Conservation (phyloP, 64 coral and sea anemone genomes). For the Dendronephthya gigantea region DNA sequence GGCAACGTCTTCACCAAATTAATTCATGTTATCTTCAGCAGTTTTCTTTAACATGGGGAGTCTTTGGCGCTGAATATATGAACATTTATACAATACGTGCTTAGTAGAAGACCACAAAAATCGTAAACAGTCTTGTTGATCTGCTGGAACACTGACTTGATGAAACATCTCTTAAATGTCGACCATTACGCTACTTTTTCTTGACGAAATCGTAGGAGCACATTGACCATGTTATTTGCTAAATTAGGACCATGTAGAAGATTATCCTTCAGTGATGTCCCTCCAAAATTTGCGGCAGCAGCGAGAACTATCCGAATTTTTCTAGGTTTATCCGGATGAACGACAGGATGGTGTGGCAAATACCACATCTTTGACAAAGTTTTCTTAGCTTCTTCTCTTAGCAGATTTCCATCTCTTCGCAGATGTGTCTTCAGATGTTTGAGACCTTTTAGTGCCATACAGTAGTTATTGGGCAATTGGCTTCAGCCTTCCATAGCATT, state of each 20-base stretch:
- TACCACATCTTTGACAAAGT: neutral
- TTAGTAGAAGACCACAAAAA: neutral
- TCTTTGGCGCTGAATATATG: neutral
- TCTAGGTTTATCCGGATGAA: neutral
- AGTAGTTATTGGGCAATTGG: neutral
- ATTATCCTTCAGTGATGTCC: neutral
- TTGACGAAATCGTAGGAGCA: neutral
- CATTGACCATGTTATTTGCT: neutral
- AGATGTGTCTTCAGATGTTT: neutral
- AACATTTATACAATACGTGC: neutral
- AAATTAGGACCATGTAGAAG: neutral
- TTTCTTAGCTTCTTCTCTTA: neutral
- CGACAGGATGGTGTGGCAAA: neutral
- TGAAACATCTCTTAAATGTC: neutral
- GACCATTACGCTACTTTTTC: neutral
- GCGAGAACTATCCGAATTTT: neutral
- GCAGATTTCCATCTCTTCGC: neutral
- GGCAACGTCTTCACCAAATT: neutral
- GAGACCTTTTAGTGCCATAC: neutral
- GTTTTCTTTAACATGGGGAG: neutral
- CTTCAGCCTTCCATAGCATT: neutral
- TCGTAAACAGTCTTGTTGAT: neutral
- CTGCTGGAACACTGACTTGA: neutral
- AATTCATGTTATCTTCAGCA: neutral
- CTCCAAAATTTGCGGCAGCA: neutral